These are phyloP conservation scores for Probaryconus sp. DNA, from an alignment of 1,140 invertebrate genomes.

Conservation along the genomic window DNA sequence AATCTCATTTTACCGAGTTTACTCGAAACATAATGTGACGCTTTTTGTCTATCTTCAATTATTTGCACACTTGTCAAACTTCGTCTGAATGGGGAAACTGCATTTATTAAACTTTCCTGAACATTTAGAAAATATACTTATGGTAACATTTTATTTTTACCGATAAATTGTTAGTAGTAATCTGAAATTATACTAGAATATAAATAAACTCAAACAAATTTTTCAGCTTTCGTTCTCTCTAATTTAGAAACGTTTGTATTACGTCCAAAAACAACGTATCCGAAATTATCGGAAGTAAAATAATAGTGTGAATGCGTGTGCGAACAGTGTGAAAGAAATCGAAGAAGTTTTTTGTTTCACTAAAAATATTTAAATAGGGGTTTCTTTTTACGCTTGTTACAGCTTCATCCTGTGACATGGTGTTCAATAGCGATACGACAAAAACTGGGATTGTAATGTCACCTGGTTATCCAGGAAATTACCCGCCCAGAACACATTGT, in stretches of 20 bases:
- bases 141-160: too few species aligned
- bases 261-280: too few species aligned
- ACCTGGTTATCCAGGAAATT: slow-evolving; percentile 86
- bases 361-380: background rate
- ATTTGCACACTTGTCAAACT: slow-evolving; percentile 12
- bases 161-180: too few species aligned
- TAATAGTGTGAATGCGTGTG: too few species aligned
- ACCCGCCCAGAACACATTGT: slow-evolving; percentile 86
- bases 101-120: background rate
- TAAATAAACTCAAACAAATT: background rate
- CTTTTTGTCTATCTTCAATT: slow-evolving; percentile 10
- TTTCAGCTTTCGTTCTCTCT: too few species aligned
- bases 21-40: slow-evolving; percentile 21
- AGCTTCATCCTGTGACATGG: slow-evolving; percentile 87
- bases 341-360: too few species aligned
- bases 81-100: background rate
- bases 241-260: too few species aligned
- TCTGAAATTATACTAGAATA: background rate
- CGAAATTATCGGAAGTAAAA: too few species aligned
- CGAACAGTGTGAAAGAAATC: too few species aligned
- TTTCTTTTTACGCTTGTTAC: slow-evolving; percentile 76
- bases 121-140: too few species aligned
- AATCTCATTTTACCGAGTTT: slow-evolving; percentile 29
- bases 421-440: slow-evolving; percentile 87
- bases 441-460: slow-evolving; percentile 89